Conservation (phyloP, 2,888 invertebrate genomes). For the Rotaria magnacalcarata region DNA sequence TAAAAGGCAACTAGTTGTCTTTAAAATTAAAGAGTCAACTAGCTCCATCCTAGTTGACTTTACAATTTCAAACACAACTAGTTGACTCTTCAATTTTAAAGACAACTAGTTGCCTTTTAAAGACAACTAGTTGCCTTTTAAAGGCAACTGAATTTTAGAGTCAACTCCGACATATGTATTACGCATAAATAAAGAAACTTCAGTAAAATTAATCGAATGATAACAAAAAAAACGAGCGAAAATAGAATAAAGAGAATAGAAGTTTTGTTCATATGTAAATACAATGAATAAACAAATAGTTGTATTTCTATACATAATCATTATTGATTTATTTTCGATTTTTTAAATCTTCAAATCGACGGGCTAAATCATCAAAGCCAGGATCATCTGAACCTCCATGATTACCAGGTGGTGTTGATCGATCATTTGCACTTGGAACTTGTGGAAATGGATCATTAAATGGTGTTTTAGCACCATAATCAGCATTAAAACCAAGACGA, state of each 20-base stretch:
- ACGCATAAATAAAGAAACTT: background rate
- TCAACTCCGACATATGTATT: too few species aligned
- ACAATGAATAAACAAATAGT: background rate
- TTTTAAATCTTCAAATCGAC: slow-evolving; percentile 34
- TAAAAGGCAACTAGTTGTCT: too few species aligned
- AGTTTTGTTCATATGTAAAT: background rate
- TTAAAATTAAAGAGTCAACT: too few species aligned
- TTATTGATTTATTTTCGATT: slow-evolving; percentile 2
- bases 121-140: too few species aligned
- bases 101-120: too few species aligned
- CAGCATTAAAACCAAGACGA: background rate
- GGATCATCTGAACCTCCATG: slow-evolving; percentile 1
- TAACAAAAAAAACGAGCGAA: background rate
- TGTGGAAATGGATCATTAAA: slow-evolving; percentile 19
- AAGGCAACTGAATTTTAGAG: too few species aligned
- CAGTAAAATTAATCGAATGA: background rate
- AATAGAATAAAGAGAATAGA: background rate
- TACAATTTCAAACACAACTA: too few species aligned
- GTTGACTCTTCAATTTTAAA: too few species aligned
- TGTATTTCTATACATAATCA: background rate
- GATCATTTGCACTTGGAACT: slow-evolving; percentile 9
- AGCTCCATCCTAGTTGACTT: too few species aligned
- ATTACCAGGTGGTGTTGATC: background rate
- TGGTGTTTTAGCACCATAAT: background rate
- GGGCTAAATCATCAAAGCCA: slow-evolving; percentile 23